A percentile compares a stretch with the other conserved stretches of the same genome.
phyloP scores from a whole-genome alignment of 2,888 invertebrate species.

The Stenolophus ochropezus region DNA sequence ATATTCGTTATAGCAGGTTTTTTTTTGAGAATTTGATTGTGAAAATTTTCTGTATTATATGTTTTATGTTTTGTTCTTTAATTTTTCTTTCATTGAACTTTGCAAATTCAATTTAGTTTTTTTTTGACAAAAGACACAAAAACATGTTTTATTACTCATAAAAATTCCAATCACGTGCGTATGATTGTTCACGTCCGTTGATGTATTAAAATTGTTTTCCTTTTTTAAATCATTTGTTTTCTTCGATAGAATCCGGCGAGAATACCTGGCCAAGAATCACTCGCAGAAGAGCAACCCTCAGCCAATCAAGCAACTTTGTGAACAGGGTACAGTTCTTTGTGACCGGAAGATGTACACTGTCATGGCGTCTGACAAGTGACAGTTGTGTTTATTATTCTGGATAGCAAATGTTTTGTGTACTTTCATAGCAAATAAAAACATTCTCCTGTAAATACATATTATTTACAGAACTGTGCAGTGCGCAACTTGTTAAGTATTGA shows the following conservation, averaged over 20 bases:
- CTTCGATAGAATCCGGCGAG: slow-evolving; percentile 12
- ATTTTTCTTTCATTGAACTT: too few relatives aligned
- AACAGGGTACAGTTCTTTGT: slow-evolving; percentile 39
- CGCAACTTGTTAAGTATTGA: slow-evolving; percentile 42
- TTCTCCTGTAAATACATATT: background rate
- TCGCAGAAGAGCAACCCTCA: slow-evolving; percentile 66
- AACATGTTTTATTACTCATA: background rate
- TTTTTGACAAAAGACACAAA: background rate
- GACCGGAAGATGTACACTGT: slow-evolving; percentile 41
- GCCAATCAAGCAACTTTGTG: slow-evolving; percentile 39
- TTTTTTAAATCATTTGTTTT: background rate
- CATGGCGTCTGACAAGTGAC: slow-evolving; percentile 33
- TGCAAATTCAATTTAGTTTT: too few relatives aligned
- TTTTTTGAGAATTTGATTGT: too few relatives aligned
- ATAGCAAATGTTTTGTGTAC: background rate
- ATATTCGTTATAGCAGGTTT: too few relatives aligned
- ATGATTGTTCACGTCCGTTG: background rate
- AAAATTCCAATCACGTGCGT: background rate
- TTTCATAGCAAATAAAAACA: background rate
- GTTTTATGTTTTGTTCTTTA: too few relatives aligned
- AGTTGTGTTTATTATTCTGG: slow-evolving; percentile 23
- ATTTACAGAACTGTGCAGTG: slow-evolving; percentile 24
- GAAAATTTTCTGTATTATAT: too few relatives aligned
- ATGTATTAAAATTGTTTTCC: background rate
- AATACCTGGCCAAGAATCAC: slow-evolving; percentile 70